A percentile compares a stretch with the other conserved stretches of the same genome.
These are phyloP conservation scores for Ochotona curzoniae DNA, from an alignment of 2,113 vertebrate genomes.

Conservation along the genomic window DNA sequence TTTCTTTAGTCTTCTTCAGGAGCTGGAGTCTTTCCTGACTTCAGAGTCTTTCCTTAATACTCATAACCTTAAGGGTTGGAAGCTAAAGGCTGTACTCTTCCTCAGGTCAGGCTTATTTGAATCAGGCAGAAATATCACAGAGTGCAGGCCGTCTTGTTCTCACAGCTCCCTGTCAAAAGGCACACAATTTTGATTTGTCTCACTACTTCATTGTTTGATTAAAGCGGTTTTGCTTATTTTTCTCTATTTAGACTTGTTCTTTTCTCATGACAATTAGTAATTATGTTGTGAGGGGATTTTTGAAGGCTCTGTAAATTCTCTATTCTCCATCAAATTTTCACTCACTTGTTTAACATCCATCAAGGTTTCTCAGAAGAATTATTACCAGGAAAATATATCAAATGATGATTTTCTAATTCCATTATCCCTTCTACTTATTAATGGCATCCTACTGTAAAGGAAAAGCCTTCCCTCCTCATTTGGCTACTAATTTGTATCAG, in stretches of 20 bases:
- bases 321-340: neutral
- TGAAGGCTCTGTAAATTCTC: neutral
- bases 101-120: neutral
- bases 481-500: neutral
- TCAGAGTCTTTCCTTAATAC: neutral
- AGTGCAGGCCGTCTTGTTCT: neutral
- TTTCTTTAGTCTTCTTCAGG: neutral
- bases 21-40: neutral
- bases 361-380: constrained; percentile 35
- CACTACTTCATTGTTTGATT: neutral
- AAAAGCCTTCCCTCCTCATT: neutral
- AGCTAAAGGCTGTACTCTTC: neutral
- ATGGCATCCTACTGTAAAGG: neutral
- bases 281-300: neutral
- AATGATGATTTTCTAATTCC: constrained; percentile 19
- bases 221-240: neutral
- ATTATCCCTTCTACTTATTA: neutral
- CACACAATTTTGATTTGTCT: neutral
- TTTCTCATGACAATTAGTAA: constrained; percentile 19
- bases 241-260: neutral
- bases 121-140: neutral
- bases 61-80: neutral
- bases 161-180: neutral
- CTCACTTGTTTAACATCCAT: neutral
- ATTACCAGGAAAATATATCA: constrained; percentile 22